Percentiles rank a stretch among this genome's conserved stretches.
Evolutionary conservation across 2,888 invertebrate genomes (phyloP).

Genomic region (Chrysolina americana): DNA sequence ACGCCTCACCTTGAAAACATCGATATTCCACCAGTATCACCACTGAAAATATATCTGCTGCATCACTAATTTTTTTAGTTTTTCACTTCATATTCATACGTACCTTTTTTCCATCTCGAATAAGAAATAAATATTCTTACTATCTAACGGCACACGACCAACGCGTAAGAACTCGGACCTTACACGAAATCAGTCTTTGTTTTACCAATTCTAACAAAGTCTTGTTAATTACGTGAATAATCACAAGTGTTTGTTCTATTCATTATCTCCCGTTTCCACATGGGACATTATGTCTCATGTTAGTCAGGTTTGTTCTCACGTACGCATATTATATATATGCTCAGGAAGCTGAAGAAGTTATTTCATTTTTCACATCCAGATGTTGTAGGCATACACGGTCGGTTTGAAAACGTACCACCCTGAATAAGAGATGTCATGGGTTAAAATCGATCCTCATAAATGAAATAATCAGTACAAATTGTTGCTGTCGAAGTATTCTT

Average conservation of each 20-base stretch:
- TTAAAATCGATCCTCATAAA: too few species aligned
- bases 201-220: conserved; percentile 26
- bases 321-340: background rate
- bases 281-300: background rate
- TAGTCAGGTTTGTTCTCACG: background rate
- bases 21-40: too few species aligned
- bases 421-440: too few species aligned
- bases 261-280: conserved; percentile 6
- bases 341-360: background rate
- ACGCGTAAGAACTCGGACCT: background rate
- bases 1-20: too few species aligned
- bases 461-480: too few species aligned
- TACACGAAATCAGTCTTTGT: conserved; percentile 3
- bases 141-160: background rate
- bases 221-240: conserved; percentile 21
- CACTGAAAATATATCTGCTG: too few species aligned
- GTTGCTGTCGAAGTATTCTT: too few species aligned
- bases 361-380: too few species aligned
- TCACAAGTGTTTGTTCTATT: conserved; percentile 9
- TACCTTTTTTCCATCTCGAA: background rate
- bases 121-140: background rate
- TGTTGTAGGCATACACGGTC: too few species aligned
- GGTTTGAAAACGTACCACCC: too few species aligned
- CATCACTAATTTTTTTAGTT: too few species aligned
- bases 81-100: too few species aligned